Evolutionary conservation across 1,140 invertebrate genomes (phyloP).

Genomic region (Magallana ariakensis): DNA sequence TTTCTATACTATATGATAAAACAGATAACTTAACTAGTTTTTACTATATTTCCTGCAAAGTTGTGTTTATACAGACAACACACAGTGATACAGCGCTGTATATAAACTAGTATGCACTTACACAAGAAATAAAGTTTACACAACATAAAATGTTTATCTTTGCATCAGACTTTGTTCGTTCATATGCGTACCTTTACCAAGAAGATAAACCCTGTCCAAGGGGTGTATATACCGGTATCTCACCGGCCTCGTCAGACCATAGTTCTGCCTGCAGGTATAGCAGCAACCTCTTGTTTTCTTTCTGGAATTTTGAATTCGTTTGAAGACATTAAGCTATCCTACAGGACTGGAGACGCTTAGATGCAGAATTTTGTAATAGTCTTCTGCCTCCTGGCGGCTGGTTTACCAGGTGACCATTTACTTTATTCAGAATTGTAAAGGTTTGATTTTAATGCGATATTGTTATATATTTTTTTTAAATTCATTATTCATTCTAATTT

Average conservation of each 20-base stretch:
- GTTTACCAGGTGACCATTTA: background rate
- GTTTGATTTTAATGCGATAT: no score
- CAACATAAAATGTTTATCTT: background rate
- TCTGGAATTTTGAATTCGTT: background rate
- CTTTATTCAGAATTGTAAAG: no score
- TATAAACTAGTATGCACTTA: no score
- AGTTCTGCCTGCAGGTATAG: background rate
- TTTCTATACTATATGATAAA: no score
- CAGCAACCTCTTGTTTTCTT: background rate
- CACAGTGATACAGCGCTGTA: no score
- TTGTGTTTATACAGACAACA: no score
- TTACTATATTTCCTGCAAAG: no score
- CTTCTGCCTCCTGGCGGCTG: constrained; percentile 37
- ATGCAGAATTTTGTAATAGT: constrained; percentile 30
- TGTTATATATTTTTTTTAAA: no score
- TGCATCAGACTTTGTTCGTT: constrained; percentile 6
- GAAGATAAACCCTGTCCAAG: background rate
- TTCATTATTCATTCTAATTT: no score
- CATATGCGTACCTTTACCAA: background rate
- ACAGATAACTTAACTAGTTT: no score
- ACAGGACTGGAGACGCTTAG: constrained; percentile 16
- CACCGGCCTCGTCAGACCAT: background rate
- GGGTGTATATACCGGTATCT: constrained; percentile 16
- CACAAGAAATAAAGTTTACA: background rate
- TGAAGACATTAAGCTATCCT: background rate